Evolutionary conservation across 2,113 vertebrate species (phyloP).

Genomic region (Madoqua kirkii): DNA sequence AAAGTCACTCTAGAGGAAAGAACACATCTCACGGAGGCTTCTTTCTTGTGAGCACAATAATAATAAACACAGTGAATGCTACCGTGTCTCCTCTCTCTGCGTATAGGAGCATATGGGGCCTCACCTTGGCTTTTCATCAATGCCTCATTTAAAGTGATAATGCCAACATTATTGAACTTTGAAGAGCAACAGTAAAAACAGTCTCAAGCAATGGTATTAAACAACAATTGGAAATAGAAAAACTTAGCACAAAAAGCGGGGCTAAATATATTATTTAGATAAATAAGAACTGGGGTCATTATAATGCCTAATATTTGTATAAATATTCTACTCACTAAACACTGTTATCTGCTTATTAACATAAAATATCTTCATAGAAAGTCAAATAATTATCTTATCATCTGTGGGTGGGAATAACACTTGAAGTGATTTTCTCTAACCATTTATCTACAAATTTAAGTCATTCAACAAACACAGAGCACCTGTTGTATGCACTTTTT

Average conservation of each 20-base stretch:
- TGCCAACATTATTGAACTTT: conserved; percentile 42
- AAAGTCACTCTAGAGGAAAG: neutral
- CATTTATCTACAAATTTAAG: neutral
- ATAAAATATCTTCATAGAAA: conserved; percentile 21
- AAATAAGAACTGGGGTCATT: conserved; percentile 59
- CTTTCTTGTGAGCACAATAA: conserved; percentile 16
- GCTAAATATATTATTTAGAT: conserved; percentile 62
- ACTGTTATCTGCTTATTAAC: conserved; percentile 9
- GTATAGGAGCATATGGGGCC: neutral
- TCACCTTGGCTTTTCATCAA: neutral
- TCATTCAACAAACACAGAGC: neutral
- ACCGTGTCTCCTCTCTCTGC: neutral
- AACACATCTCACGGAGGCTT: neutral
- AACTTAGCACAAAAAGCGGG: conserved; percentile 34
- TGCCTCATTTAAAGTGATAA: conserved; percentile 15
- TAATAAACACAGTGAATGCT: conserved; percentile 28
- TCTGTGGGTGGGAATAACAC: neutral
- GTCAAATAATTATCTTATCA: neutral
- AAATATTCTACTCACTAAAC: neutral
- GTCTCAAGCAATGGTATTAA: conserved; percentile 25
- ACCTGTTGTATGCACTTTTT: neutral
- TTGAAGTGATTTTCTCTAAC: neutral
- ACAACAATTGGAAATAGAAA: conserved; percentile 57
- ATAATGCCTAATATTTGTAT: neutral
- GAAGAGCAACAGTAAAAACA: conserved; percentile 55